Evolutionary conservation across 2,888 invertebrate genomes (phyloP).

Genomic region (Glyphotaelius pellucidus): DNA sequence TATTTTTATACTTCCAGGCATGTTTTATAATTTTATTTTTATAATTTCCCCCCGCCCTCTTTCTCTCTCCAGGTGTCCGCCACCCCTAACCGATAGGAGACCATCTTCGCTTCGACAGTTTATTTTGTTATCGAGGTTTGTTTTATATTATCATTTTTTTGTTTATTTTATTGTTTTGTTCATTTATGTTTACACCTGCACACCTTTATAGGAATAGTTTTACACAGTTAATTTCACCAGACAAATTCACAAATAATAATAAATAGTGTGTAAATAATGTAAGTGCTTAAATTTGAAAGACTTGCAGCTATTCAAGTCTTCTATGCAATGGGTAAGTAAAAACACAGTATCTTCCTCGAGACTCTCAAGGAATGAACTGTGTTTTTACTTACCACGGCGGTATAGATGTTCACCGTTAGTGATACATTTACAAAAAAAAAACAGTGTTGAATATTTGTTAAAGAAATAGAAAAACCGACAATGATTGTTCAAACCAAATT

Average conservation of each 20-base stretch:
- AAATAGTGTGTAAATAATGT: neutral
- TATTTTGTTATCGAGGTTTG: constrained; percentile 64
- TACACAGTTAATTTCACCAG: neutral
- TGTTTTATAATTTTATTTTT: constrained; percentile 24
- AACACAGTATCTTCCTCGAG: too few species aligned
- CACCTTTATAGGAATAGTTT: constrained; percentile 33
- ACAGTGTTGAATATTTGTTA: too few species aligned
- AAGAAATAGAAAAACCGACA: too few species aligned
- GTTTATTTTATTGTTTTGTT: constrained; percentile 38
- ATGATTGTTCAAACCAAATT: too few species aligned
- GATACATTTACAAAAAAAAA: too few species aligned
- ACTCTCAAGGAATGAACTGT: too few species aligned
- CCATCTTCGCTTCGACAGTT: constrained; percentile 39
- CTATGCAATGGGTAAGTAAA: too few species aligned
- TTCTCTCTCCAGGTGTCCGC: constrained; percentile 30
- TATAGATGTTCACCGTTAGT: too few species aligned
- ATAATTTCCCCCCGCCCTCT: neutral
- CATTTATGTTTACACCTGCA: constrained; percentile 33
- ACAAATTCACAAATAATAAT: neutral
- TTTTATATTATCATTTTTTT: constrained; percentile 47
- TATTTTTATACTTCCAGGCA: neutral
- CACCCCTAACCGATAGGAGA: constrained; percentile 46
- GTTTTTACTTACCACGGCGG: too few species aligned
- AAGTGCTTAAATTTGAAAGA: neutral
- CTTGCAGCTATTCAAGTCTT: neutral